A percentile compares a stretch with the other conserved stretches of the same genome.
Evolutionary conservation across 2,797 vertebrate genomes (phyloP).

Genomic region (Melanotaenia boesemani): DNA sequence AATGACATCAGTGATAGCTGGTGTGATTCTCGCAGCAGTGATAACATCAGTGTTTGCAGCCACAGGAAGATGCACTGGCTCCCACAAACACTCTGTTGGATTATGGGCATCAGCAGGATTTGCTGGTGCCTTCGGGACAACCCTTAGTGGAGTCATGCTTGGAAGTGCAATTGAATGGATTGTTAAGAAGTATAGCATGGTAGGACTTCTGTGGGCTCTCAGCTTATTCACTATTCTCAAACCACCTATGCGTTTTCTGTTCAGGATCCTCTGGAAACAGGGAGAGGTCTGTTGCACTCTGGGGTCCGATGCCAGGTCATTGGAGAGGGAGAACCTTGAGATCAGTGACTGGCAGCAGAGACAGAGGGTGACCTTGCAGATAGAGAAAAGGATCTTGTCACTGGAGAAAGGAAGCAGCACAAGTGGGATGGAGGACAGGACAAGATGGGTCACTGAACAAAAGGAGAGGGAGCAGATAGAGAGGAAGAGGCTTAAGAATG

Average conservation of each 20-base stretch:
- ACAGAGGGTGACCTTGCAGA: slow-evolving; percentile 54
- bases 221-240: slow-evolving; percentile 71
- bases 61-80: slow-evolving; percentile 18
- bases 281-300: slow-evolving; percentile 44
- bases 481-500: slow-evolving; percentile 38
- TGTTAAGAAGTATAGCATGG: slow-evolving; percentile 60
- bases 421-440: neutral
- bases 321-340: slow-evolving; percentile 42
- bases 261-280: slow-evolving; percentile 56
- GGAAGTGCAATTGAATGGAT: slow-evolving; percentile 66
- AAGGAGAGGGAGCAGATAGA: slow-evolving; percentile 49
- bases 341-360: slow-evolving; percentile 57
- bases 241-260: slow-evolving; percentile 54
- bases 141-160: slow-evolving; percentile 68
- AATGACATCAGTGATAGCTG: slow-evolving; percentile 72
- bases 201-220: slow-evolving; percentile 72
- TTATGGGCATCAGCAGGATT: slow-evolving; percentile 70
- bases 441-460: slow-evolving; percentile 33
- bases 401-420: slow-evolving; percentile 45
- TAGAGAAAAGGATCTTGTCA: slow-evolving; percentile 69
- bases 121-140: slow-evolving; percentile 61
- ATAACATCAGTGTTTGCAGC: slow-evolving; percentile 62
- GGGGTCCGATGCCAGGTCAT: neutral
- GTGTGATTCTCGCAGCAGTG: slow-evolving; percentile 69
- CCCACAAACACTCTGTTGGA: slow-evolving; percentile 12